Percentiles rank a stretch among this genome's conserved stretches.
phyloP scores from a whole-genome alignment of 2,797 vertebrate genomes.

The Crenichthys baileyi region DNA sequence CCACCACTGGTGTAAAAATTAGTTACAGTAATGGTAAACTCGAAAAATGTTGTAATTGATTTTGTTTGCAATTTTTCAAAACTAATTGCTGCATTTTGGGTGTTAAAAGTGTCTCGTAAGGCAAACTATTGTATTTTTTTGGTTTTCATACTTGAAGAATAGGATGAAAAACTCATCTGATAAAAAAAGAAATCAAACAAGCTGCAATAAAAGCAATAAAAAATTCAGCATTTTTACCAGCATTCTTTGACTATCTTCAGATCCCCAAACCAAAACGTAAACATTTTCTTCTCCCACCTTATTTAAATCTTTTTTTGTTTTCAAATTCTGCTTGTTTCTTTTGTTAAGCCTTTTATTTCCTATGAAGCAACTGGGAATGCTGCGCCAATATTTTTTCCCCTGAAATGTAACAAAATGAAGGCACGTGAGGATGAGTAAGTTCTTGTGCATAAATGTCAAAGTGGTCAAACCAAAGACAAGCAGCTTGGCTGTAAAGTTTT shows the following conservation, averaged over 20 bases:
- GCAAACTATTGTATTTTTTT: neutral
- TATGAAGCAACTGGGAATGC: neutral
- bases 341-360: neutral
- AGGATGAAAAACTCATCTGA: neutral
- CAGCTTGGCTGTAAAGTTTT: neutral
- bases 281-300: neutral
- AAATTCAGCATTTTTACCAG: neutral
- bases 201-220: neutral
- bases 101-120: neutral
- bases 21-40: neutral
- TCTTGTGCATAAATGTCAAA: neutral
- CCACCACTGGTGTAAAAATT: neutral
- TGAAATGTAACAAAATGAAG: neutral
- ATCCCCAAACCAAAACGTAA: neutral
- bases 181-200: neutral
- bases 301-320: neutral
- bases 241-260: neutral
- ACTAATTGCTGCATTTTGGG: neutral
- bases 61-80: neutral
- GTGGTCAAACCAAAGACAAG: no score
- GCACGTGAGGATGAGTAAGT: neutral
- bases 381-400: neutral
- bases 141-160: no score
- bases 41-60: neutral
- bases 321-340: neutral